Percentiles rank a stretch among this genome's conserved stretches.
Conservation (phyloP, 2,797 vertebrate genomes). For the Lutjanus campechanus region DNA sequence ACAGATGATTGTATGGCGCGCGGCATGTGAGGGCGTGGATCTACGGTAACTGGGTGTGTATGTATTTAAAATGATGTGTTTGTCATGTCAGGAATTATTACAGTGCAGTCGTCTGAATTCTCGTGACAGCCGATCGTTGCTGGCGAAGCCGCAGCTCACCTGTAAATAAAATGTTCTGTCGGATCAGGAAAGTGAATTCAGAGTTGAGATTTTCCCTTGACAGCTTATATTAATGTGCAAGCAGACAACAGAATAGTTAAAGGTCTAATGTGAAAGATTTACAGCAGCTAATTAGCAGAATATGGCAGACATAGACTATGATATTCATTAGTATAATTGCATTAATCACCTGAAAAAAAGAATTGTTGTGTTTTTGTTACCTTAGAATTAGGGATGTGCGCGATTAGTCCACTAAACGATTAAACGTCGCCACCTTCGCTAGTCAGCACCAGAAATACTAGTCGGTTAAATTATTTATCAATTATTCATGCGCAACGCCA, state of each 20-base stretch:
- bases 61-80: constrained; percentile 42
- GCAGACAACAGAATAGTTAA: neutral
- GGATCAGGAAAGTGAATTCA: constrained; percentile 6
- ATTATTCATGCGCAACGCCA: too few species aligned
- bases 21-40: constrained; percentile 52
- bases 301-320: too few species aligned
- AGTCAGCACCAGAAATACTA: too few species aligned
- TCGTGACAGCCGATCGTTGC: constrained; percentile 27
- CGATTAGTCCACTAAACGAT: too few species aligned
- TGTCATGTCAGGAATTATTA: constrained; percentile 38
- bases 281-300: too few species aligned
- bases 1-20: constrained; percentile 53
- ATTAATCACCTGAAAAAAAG: too few species aligned
- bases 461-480: too few species aligned
- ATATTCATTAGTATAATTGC: too few species aligned
- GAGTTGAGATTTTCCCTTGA: neutral
- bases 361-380: too few species aligned
- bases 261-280: neutral
- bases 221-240: neutral
- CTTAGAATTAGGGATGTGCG: too few species aligned
- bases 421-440: too few species aligned
- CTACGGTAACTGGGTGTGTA: constrained; percentile 34
- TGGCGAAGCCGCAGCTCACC: constrained; percentile 8
- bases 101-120: constrained; percentile 22
- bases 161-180: constrained; percentile 19